Conservation (phyloP, 2,113 vertebrate species). For the Athene cunicularia region DNA sequence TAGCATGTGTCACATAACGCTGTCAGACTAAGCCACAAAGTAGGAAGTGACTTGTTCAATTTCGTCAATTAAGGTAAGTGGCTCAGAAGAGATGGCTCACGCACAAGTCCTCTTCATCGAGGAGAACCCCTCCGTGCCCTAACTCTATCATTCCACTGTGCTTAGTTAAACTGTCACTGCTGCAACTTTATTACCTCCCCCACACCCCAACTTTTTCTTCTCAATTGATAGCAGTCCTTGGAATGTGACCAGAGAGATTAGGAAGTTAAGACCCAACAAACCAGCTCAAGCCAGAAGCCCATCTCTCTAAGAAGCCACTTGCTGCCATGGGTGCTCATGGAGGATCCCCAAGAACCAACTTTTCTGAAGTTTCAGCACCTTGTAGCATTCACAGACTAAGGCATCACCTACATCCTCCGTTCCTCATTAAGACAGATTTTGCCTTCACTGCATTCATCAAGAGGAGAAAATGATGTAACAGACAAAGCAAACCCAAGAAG, state of each 20-base stretch:
- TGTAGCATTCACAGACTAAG: background rate
- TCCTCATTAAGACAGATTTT: background rate
- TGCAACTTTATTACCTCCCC: background rate
- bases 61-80: background rate
- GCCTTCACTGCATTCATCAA: background rate
- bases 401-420: background rate
- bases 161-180: background rate
- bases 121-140: background rate
- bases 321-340: background rate
- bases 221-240: background rate
- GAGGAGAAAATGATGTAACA: background rate
- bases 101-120: background rate
- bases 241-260: background rate
- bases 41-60: background rate
- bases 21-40: background rate
- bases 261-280: background rate
- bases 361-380: background rate
- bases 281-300: background rate
- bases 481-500: background rate
- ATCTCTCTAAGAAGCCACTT: background rate
- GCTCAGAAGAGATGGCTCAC: background rate
- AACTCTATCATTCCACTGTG: background rate
- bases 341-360: background rate
- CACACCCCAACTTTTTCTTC: fast-evolving
- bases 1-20: fast-evolving